These are phyloP conservation scores for Falcaria lacertinaria DNA, from an alignment of 2,888 invertebrate genomes.

Conservation along the genomic window DNA sequence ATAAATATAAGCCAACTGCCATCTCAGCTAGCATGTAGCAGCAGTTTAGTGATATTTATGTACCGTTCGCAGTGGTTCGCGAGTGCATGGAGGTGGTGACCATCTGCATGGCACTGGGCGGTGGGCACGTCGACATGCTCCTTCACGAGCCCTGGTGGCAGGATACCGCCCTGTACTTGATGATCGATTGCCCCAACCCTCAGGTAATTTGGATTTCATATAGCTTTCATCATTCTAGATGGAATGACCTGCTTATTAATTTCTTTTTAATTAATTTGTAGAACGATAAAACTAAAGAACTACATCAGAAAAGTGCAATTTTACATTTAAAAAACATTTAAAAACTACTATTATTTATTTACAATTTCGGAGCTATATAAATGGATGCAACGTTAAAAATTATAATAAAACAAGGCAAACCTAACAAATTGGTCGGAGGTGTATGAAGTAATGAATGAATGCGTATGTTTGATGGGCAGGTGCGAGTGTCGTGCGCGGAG, in stretches of 20 bases:
- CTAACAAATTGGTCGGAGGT: not conserved
- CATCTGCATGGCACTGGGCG: conserved; percentile 92
- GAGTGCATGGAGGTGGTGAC: conserved; percentile 96
- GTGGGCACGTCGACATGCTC: conserved; percentile 89
- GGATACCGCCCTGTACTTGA: conserved; percentile 91
- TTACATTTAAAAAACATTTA: too few species aligned
- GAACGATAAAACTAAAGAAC: too few species aligned
- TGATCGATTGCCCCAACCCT: conserved; percentile 89
- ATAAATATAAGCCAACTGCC: not conserved
- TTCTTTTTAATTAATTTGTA: too few species aligned
- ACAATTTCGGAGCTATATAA: too few species aligned
- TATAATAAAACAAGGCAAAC: too few species aligned
- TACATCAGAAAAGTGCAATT: too few species aligned
- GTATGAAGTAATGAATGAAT: not conserved
- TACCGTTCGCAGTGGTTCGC: conserved; percentile 83
- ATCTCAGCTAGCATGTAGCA: not conserved
- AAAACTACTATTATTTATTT: too few species aligned
- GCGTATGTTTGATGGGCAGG: conserved; percentile 42
- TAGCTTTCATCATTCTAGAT: too few species aligned
- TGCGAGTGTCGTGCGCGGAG: conserved; percentile 89
- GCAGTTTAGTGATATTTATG: not conserved
- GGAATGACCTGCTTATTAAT: too few species aligned
- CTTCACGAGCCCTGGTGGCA: conserved; percentile 92
- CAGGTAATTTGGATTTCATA: conserved; percentile 55
- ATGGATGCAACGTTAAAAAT: too few species aligned